Conservation (phyloP, 2,888 invertebrate genomes). For the Lasioglossum marginatum region DNA sequence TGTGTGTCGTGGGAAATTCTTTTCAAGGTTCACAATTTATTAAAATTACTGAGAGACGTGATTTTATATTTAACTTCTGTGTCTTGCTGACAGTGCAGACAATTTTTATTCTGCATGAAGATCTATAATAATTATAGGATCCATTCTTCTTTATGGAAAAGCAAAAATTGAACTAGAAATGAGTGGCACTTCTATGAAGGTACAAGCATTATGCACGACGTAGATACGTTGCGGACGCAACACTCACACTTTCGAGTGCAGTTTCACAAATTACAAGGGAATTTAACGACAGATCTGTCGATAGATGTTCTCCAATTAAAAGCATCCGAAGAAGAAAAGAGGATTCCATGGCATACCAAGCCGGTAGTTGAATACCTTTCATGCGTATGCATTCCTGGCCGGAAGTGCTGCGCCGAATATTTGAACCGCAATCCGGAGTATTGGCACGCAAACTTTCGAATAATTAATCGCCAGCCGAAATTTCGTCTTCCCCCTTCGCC, state of each 20-base stretch:
- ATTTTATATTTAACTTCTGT: neutral
- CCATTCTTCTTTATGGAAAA: neutral
- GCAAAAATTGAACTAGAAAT: neutral
- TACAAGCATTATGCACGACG: neutral
- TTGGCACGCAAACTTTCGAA: slow-evolving; percentile 59
- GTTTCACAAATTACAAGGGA: slow-evolving; percentile 33
- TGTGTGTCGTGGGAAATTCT: neutral
- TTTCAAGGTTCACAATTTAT: neutral
- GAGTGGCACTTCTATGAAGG: neutral
- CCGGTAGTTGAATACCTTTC: slow-evolving; percentile 30
- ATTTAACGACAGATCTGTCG: slow-evolving; percentile 39
- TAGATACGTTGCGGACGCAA: neutral
- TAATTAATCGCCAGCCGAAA: slow-evolving; percentile 67
- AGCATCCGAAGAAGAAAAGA: slow-evolving; percentile 33
- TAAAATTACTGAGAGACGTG: neutral
- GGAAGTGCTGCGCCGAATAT: slow-evolving; percentile 35
- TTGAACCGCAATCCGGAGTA: slow-evolving; percentile 38
- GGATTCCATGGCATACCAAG: slow-evolving; percentile 37
- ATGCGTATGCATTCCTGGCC: slow-evolving; percentile 27
- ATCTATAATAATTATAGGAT: neutral
- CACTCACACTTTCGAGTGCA: slow-evolving; percentile 11
- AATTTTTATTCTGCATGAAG: neutral
- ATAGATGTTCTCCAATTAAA: slow-evolving; percentile 48
- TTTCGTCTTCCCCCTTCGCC: slow-evolving; percentile 55
- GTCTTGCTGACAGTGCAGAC: neutral